phyloP scores from a whole-genome alignment of 1,140 invertebrate species.

The Cylas formicarius region DNA sequence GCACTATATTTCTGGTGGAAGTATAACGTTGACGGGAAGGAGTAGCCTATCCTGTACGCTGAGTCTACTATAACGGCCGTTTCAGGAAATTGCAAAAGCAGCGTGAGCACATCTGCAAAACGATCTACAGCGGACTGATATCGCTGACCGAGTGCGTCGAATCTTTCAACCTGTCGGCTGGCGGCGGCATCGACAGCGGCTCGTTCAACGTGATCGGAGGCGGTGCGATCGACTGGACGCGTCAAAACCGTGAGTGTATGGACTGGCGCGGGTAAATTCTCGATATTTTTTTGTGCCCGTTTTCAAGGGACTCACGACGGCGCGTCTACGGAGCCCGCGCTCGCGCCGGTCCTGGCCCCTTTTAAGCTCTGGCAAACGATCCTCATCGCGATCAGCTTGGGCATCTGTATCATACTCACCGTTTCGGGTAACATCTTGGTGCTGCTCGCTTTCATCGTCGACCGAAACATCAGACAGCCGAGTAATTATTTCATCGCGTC shows the following conservation, averaged over 20 bases:
- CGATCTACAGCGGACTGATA: slow-evolving; percentile 54
- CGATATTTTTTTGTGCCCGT: neutral
- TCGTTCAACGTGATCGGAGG: slow-evolving; percentile 32
- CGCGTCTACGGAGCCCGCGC: slow-evolving; percentile 27
- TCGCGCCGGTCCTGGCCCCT: slow-evolving; percentile 64
- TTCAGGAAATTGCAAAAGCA: slow-evolving; percentile 58
- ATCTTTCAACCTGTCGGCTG: slow-evolving; percentile 43
- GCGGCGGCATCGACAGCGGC: slow-evolving; percentile 21
- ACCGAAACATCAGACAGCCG: slow-evolving; percentile 93
- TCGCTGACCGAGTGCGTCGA: slow-evolving; percentile 53
- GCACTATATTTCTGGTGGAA: too few species aligned
- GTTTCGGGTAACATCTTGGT: slow-evolving; percentile 95
- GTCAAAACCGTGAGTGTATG: slow-evolving; percentile 16
- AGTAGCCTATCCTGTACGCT: too few species aligned
- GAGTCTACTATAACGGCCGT: too few species aligned
- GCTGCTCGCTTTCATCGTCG: slow-evolving; percentile 91
- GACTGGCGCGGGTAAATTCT: slow-evolving; percentile 8
- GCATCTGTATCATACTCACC: slow-evolving; percentile 84
- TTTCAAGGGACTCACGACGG: slow-evolving; percentile 28
- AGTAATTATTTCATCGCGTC: slow-evolving; percentile 99
- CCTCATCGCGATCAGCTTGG: slow-evolving; percentile 83
- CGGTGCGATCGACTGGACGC: slow-evolving; percentile 21
- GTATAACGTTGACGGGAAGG: too few species aligned
- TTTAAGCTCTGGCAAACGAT: slow-evolving; percentile 88
- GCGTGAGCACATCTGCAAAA: slow-evolving; percentile 58